Evolutionary conservation across 1,140 invertebrate species (phyloP).

Genomic region (Cotesia glomerata): DNA sequence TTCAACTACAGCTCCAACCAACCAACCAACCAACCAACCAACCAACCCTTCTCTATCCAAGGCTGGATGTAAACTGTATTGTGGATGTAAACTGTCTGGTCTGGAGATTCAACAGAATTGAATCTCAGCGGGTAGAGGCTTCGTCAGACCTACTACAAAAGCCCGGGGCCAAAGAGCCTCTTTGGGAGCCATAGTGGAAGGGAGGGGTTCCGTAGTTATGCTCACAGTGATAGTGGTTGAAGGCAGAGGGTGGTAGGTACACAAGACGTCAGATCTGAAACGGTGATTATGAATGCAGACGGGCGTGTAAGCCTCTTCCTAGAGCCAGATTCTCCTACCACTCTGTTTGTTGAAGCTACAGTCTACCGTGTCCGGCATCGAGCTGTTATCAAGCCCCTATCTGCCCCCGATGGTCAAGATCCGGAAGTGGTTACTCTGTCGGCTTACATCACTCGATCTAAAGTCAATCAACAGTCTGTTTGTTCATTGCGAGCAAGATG

Average conservation of each 20-base stretch:
- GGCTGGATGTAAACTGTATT: too few species aligned
- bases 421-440: slow-evolving; percentile 3
- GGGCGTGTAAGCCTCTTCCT: slow-evolving; percentile 52
- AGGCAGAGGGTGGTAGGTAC: slow-evolving; percentile 35
- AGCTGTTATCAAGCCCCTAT: neutral
- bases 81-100: neutral
- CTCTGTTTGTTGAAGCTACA: slow-evolving; percentile 20
- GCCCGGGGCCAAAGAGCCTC: neutral
- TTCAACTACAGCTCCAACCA: neutral
- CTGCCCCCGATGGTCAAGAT: neutral
- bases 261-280: slow-evolving; percentile 55
- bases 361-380: slow-evolving; percentile 14
- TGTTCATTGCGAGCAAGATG: too few species aligned
- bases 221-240: slow-evolving; percentile 22
- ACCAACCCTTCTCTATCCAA: too few species aligned
- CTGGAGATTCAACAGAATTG: neutral
- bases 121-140: neutral
- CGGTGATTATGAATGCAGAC: slow-evolving; percentile 58
- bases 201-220: neutral
- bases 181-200: neutral
- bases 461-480: neutral
- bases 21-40: neutral
- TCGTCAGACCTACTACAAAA: too few species aligned
- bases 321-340: slow-evolving; percentile 39
- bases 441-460: neutral